These are phyloP conservation scores for Ophthalmolycus amberensis DNA, from an alignment of 2,113 vertebrate genomes.

Conservation along the genomic window DNA sequence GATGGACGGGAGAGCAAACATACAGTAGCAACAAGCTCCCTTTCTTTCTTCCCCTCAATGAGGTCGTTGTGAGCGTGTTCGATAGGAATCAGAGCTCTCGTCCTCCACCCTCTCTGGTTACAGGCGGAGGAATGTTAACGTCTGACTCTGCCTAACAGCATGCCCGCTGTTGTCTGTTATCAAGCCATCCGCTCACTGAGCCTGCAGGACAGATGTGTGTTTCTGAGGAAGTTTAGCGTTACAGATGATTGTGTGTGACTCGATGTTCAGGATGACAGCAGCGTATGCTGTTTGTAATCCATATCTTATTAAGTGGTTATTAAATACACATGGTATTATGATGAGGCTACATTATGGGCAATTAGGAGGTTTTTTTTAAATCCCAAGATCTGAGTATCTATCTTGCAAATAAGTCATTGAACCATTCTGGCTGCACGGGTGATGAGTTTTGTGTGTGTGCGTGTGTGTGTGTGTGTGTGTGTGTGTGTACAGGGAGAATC, in stretches of 20 bases:
- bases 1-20: not conserved
- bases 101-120: constrained; percentile 58
- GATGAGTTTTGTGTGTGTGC: not conserved
- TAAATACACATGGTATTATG: not conserved
- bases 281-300: not conserved
- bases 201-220: constrained; percentile 26
- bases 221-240: constrained; percentile 16
- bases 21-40: constrained; percentile 4
- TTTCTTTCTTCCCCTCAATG: constrained; percentile 28
- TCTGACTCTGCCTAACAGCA: constrained; percentile 19
- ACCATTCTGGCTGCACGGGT: not conserved
- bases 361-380: not conserved
- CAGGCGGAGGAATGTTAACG: constrained; percentile 58
- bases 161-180: constrained; percentile 24
- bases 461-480: not conserved
- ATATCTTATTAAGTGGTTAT: not conserved
- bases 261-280: constrained; percentile 33
- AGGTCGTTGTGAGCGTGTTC: constrained; percentile 40
- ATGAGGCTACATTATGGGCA: not conserved
- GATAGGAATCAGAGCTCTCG: constrained; percentile 37
- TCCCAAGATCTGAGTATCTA: not conserved
- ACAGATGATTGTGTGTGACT: constrained; percentile 3
- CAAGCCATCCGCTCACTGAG: constrained; percentile 44
- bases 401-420: not conserved
- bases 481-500: constrained; percentile 87